Evolutionary conservation across 2,797 vertebrate species (phyloP).

Genomic region (Brotula barbata): DNA sequence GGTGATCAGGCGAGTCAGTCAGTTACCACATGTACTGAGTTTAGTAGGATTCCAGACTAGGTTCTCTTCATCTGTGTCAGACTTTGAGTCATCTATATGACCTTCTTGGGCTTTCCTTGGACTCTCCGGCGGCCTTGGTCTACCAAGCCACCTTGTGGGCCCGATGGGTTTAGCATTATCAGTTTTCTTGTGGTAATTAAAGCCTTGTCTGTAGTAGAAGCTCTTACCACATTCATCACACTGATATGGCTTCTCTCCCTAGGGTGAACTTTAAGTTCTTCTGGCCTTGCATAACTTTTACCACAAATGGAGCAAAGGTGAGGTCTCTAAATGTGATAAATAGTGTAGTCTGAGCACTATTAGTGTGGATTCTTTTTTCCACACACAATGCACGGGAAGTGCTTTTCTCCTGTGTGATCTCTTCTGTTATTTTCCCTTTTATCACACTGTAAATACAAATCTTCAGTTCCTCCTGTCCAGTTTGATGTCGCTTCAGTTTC

Average conservation of each 20-base stretch:
- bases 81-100: not conserved
- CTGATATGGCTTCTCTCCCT: slow-evolving; percentile 34
- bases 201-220: slow-evolving; percentile 31
- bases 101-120: slow-evolving; percentile 1
- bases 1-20: not conserved
- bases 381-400: slow-evolving; percentile 16
- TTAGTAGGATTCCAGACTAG: slow-evolving; percentile 14
- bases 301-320: slow-evolving; percentile 33
- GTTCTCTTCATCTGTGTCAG: slow-evolving; percentile 16
- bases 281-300: slow-evolving; percentile 5
- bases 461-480: slow-evolving; percentile 8
- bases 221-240: slow-evolving; percentile 33
- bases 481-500: slow-evolving; percentile 20
- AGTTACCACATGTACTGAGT: slow-evolving; percentile 5
- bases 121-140: slow-evolving; percentile 9
- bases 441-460: slow-evolving; percentile 13
- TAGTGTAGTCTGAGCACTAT: slow-evolving; percentile 17
- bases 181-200: slow-evolving; percentile 20
- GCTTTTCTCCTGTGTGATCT: slow-evolving; percentile 32
- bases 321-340: slow-evolving; percentile 10
- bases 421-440: slow-evolving; percentile 21
- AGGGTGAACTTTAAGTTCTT: slow-evolving; percentile 25
- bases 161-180: slow-evolving; percentile 20
- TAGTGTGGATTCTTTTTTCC: slow-evolving; percentile 19
- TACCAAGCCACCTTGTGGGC: slow-evolving; percentile 18